phyloP scores from a whole-genome alignment of 23 tunicate genomes.

The Corella eumyota region DNA sequence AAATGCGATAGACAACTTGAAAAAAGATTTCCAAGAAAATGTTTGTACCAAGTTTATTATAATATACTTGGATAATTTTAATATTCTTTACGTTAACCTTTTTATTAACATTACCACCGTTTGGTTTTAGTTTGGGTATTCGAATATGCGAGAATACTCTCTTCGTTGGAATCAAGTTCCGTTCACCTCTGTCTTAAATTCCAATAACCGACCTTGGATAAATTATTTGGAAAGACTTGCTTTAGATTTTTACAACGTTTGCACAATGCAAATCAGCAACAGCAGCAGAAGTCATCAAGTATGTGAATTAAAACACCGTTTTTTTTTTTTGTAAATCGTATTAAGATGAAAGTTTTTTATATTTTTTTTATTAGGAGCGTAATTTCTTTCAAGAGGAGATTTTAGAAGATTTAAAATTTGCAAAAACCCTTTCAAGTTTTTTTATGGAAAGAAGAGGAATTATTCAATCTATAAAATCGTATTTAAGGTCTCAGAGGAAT shows the following conservation, averaged over 20 bases:
- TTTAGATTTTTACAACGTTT: constrained; percentile 33
- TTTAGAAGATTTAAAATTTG: background rate
- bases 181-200: constrained; percentile 20
- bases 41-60: background rate
- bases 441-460: background rate
- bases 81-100: background rate
- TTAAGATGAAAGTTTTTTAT: background rate
- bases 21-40: constrained; percentile 4
- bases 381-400: background rate
- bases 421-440: background rate
- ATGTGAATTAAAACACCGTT: background rate
- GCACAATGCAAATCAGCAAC: constrained; percentile 26
- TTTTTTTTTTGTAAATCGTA: background rate
- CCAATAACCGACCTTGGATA: constrained; percentile 16
- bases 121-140: constrained; percentile 18
- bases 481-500: too few species aligned
- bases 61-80: background rate
- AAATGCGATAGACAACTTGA: background rate
- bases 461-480: too few species aligned
- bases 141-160: constrained; percentile 22
- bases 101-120: background rate
- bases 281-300: background rate
- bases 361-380: background rate
- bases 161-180: constrained; percentile 24
- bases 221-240: constrained; percentile 20